phyloP scores from a whole-genome alignment of 2,797 vertebrate genomes.

The Channa striata region DNA sequence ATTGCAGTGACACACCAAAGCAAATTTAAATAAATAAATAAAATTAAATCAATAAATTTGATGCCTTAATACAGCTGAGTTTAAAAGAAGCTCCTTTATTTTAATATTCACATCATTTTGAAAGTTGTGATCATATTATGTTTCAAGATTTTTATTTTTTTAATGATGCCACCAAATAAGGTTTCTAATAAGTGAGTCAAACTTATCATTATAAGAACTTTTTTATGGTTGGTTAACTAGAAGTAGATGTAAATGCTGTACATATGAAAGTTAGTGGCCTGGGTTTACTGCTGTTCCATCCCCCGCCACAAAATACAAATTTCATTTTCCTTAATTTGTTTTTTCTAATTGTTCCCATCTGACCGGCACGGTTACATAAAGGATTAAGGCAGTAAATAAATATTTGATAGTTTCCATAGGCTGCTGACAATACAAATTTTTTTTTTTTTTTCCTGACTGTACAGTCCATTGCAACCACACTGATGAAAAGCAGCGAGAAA shows the following conservation, averaged over 20 bases:
- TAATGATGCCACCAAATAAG: too few species aligned
- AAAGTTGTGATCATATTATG: too few species aligned
- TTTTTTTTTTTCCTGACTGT: conserved; percentile 10
- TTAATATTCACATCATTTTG: too few species aligned
- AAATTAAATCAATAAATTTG: too few species aligned
- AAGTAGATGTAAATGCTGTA: too few species aligned
- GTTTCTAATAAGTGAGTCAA: too few species aligned
- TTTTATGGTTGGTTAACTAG: not conserved
- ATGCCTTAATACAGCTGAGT: too few species aligned
- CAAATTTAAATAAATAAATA: too few species aligned
- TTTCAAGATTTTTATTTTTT: too few species aligned
- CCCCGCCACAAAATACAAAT: not conserved
- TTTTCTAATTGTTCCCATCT: conserved; percentile 15
- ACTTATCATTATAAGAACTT: not conserved
- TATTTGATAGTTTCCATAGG: conserved; percentile 8
- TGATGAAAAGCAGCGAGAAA: conserved; percentile 14
- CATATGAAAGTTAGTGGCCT: not conserved
- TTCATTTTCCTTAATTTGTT: not conserved
- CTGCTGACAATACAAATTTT: conserved; percentile 14
- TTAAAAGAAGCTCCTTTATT: too few species aligned
- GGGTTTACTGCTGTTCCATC: not conserved
- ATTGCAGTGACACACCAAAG: too few species aligned
- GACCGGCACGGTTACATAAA: not conserved
- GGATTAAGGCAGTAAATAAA: not conserved
- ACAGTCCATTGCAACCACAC: not conserved